phyloP scores from a whole-genome alignment of 2,888 invertebrate genomes.

The Lissocephala sabroskyi region DNA sequence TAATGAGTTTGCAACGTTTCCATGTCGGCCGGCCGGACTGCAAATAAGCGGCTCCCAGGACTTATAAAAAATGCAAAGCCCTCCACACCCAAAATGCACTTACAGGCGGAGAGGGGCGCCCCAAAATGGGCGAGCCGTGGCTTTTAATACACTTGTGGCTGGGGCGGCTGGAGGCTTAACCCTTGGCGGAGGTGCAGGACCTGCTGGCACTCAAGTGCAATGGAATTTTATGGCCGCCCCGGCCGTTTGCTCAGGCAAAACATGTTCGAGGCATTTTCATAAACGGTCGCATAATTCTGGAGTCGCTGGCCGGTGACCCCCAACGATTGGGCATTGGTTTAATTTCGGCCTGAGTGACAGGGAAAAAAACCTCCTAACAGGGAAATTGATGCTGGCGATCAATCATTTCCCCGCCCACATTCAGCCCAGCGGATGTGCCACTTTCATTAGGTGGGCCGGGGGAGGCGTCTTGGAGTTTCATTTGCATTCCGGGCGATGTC shows the following conservation, averaged over 20 bases:
- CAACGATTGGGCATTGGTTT: no score
- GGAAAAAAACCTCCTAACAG: slow-evolving; percentile 10
- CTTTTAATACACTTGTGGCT: slow-evolving; percentile 52
- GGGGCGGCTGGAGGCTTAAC: no score
- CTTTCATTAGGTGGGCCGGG: slow-evolving; percentile 18
- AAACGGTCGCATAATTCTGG: slow-evolving; percentile 24
- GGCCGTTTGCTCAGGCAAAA: slow-evolving; percentile 55
- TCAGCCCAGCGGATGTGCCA: neutral
- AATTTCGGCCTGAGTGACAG: no score
- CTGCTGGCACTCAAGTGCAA: no score
- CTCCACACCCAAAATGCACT: slow-evolving; percentile 25
- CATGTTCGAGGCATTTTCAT: slow-evolving; percentile 59
- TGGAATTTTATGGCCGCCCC: slow-evolving; percentile 61
- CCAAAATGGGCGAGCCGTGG: slow-evolving; percentile 30
- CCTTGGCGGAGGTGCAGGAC: no score
- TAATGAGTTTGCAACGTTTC: slow-evolving; percentile 60
- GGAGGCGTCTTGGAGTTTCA: slow-evolving; percentile 26
- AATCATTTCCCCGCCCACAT: slow-evolving; percentile 39
- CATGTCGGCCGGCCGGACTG: slow-evolving; percentile 21
- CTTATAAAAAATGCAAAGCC: slow-evolving; percentile 59
- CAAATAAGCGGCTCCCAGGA: slow-evolving; percentile 21
- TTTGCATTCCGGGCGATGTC: slow-evolving; percentile 49
- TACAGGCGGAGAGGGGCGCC: slow-evolving; percentile 14
- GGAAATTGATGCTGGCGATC: slow-evolving; percentile 57
- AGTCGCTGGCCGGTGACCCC: neutral